Base-by-base conservation (phyloP, 2,888 invertebrate species). In the Dasysyrphus albostriatus region DNA sequence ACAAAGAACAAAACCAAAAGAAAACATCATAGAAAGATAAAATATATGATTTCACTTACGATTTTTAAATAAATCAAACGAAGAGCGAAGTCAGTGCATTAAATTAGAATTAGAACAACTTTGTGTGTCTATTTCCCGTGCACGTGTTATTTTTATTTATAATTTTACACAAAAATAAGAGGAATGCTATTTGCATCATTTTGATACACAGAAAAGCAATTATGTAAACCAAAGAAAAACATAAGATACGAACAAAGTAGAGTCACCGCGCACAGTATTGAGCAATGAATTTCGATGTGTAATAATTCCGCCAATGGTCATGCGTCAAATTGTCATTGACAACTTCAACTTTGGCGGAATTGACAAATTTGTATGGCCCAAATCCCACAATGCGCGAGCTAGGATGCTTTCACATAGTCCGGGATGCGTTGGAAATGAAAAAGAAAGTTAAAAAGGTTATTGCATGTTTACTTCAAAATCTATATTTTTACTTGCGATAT, bases 1-100 rank as follows among this genome's bases (percentile, higher is more conserved):
- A 84, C 80, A 84, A 80, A 70, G 24, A 70, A 34, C 19, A 72
- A n/a, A 77, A 19, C 39, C 47, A 58, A 67, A 49, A 72, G 10
- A 58, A 10, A 34, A 56, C 19, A 54, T 14, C 9, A 69, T 29
- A 61, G 10, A 65, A 19, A 29, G 47, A 39, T 61, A 37, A 70
- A 77, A 56, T 72, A 56, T 77, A 56, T 65, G 34, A 47, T 32
- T 58, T 63, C 34, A 58, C 67, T 70, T 67, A 58, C 80, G 58
- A 49, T 16, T 34, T 24, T 29, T 29, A 14, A 14, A 5, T 14
- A 14, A 24, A 39, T 12, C 14, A 39, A 61, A 16, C n/a, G 10
- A 32, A 65, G 8, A 69, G 24, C 8, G 8, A 54, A 54, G 54
- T 39, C 39, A 29, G 8, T 39, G 24, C 9, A 69, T 54, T 29